Percentiles rank a stretch among this genome's conserved stretches.
Conservation (phyloP, 2,113 vertebrate species). For the Odontesthes bonariensis region DNA sequence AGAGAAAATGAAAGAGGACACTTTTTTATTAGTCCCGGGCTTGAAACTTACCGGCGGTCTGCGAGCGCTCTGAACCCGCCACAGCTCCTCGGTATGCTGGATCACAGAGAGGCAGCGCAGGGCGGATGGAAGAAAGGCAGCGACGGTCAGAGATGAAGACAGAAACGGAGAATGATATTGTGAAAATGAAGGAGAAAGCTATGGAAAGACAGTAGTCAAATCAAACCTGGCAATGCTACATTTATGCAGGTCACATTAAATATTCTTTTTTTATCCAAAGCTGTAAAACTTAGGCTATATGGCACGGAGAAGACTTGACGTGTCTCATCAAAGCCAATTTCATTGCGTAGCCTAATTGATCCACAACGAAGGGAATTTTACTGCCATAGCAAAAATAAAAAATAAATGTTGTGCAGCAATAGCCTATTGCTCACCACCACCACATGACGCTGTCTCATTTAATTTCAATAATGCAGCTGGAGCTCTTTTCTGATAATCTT, state of each 20-base stretch:
- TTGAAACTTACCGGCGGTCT: slow-evolving; percentile 77
- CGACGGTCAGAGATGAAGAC: slow-evolving; percentile 41
- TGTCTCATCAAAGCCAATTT: background rate
- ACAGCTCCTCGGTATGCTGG: slow-evolving; percentile 76
- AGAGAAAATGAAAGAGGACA: slow-evolving; percentile 67
- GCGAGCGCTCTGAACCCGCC: slow-evolving; percentile 69
- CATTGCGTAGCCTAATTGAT: background rate
- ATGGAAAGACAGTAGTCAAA: slow-evolving; percentile 39
- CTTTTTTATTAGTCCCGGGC: slow-evolving; percentile 64
- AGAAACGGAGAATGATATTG: slow-evolving; percentile 38
- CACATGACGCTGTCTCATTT: background rate
- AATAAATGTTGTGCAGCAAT: no score
- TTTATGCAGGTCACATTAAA: slow-evolving; percentile 58
- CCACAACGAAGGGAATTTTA: background rate
- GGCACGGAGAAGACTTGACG: slow-evolving; percentile 38
- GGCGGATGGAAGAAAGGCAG: slow-evolving; percentile 24
- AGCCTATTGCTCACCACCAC: background rate
- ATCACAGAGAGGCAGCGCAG: slow-evolving; percentile 33
- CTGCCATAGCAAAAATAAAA: background rate
- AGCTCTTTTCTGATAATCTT: background rate
- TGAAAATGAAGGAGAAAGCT: slow-evolving; percentile 16
- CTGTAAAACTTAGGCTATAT: slow-evolving; percentile 62
- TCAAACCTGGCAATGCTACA: slow-evolving; percentile 46
- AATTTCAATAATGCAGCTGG: background rate
- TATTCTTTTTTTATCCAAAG: slow-evolving; percentile 59